Evolutionary conservation across 2,888 invertebrate species (phyloP).

Genomic region (Poecilus cupreus): DNA sequence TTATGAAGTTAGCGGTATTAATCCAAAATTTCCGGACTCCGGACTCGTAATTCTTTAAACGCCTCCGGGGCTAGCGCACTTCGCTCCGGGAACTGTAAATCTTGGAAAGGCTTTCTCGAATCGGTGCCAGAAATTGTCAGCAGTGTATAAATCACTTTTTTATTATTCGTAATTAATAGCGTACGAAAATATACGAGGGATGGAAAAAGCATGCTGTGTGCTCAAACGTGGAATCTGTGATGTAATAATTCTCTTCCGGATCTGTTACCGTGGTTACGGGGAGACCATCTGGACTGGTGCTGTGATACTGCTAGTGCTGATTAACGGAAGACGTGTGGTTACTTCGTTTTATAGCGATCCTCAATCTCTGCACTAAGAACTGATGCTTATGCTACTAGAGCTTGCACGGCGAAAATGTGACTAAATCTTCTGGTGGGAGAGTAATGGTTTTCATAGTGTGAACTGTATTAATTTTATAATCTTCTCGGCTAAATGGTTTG

Average conservation of each 20-base stretch:
- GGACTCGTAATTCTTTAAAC: not conserved
- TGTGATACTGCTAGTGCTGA: not conserved
- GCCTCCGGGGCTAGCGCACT: not conserved
- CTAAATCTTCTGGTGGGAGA: not conserved
- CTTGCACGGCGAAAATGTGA: not conserved
- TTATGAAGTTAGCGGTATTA: conserved; percentile 7
- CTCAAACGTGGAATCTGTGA: not conserved
- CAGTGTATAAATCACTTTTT: conserved; percentile 55
- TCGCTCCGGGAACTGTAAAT: conserved; percentile 34
- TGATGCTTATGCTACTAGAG: too few relatives aligned
- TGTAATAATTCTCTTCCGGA: conserved; percentile 40
- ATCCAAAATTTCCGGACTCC: not conserved
- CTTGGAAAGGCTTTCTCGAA: conserved; percentile 29
- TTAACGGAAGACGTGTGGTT: conserved; percentile 16
- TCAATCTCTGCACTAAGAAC: not conserved
- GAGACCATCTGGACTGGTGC: not conserved
- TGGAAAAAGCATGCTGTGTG: conserved; percentile 15
- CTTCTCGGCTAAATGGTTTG: too few relatives aligned
- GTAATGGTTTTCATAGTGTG: not conserved
- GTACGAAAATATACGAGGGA: not conserved
- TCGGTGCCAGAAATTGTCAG: conserved; percentile 55
- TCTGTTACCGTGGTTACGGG: conserved; percentile 28
- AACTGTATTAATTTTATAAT: too few relatives aligned
- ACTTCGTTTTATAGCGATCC: not conserved
- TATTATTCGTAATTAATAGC: conserved; percentile 57